Conservation (phyloP, 1,140 invertebrate species). For the Drosophila ironensis region DNA sequence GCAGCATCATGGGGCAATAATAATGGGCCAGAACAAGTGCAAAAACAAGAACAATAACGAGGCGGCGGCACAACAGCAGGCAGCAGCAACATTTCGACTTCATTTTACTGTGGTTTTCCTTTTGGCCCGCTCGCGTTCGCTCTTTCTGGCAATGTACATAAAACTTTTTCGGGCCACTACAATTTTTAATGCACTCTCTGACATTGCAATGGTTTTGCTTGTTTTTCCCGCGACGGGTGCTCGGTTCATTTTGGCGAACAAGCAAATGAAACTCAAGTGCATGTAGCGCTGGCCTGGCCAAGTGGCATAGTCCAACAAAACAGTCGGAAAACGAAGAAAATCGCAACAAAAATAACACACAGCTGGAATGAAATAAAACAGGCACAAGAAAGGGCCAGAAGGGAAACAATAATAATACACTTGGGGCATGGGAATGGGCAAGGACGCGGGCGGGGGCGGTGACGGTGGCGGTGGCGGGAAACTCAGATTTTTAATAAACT, state of each 20-base stretch:
- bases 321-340: constrained; percentile 12
- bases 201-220: constrained; percentile 44
- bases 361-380: constrained; percentile 36
- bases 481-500: constrained; percentile 77
- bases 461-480: constrained; percentile 7
- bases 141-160: constrained; percentile 65
- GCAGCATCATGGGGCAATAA: constrained; percentile 32
- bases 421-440: constrained; percentile 10
- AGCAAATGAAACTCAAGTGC: constrained; percentile 79
- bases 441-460: constrained; percentile 1
- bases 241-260: constrained; percentile 49
- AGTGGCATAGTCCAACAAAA: constrained; percentile 52
- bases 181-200: constrained; percentile 78
- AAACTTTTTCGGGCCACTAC: constrained; percentile 63
- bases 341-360: constrained; percentile 25
- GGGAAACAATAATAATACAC: constrained; percentile 62
- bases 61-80: constrained; percentile 12
- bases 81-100: constrained; percentile 61
- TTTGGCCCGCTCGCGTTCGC: constrained; percentile 31
- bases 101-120: constrained; percentile 72
- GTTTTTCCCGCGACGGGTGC: constrained; percentile 11
- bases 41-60: constrained; percentile 27
- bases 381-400: constrained; percentile 18
- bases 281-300: constrained; percentile 68
- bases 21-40: constrained; percentile 39